phyloP scores from a whole-genome alignment of 2,888 invertebrate species.

The Carpatolechia fugitivella region DNA sequence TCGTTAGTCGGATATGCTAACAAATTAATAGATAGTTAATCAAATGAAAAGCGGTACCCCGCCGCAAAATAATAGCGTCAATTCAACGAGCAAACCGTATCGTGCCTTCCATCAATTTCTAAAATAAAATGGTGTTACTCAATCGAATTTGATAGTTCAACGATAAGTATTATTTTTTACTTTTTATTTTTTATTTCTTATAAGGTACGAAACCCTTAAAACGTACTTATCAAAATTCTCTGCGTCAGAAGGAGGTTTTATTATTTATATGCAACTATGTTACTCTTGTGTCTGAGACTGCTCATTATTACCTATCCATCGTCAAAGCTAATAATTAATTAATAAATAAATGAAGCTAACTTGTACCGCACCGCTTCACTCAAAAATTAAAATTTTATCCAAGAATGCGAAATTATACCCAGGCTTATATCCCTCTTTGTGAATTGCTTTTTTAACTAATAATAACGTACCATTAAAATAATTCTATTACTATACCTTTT shows the following conservation, averaged over 20 bases:
- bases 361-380: neutral
- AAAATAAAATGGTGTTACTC: too few relatives aligned
- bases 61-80: too few relatives aligned
- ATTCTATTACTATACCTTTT: constrained; percentile 1
- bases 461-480: neutral
- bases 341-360: neutral
- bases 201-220: too few relatives aligned
- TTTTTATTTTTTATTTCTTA: too few relatives aligned
- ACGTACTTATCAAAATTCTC: neutral
- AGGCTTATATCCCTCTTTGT: constrained; percentile 37
- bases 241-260: constrained; percentile 25
- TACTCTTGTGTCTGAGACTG: constrained; percentile 51
- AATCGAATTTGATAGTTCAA: too few relatives aligned
- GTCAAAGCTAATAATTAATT: neutral
- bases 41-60: too few relatives aligned
- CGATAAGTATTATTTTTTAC: too few relatives aligned
- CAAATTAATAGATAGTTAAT: too few relatives aligned
- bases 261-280: constrained; percentile 57
- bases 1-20: too few relatives aligned
- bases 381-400: constrained; percentile 33
- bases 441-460: constrained; percentile 21
- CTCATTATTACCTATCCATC: constrained; percentile 25
- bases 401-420: constrained; percentile 60
- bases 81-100: too few relatives aligned
- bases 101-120: too few relatives aligned